Conservation (phyloP, 2,888 invertebrate genomes). For the Nasonovia ribisnigri region DNA sequence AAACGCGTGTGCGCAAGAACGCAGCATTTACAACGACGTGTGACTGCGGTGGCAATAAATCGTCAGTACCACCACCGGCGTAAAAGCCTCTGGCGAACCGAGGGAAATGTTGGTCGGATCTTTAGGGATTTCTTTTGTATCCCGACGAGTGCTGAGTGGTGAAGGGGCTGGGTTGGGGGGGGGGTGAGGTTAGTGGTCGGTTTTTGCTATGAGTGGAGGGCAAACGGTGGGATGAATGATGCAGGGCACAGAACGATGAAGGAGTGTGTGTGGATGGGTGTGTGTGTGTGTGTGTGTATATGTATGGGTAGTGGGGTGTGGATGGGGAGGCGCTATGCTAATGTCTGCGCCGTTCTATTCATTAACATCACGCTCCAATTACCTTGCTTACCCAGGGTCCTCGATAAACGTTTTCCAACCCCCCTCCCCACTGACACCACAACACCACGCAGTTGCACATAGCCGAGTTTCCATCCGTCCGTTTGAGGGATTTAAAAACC, state of each 20-base stretch:
- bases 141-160: not conserved
- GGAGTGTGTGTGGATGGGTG: not conserved
- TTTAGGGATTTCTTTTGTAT: slow-evolving; percentile 57
- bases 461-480: not conserved
- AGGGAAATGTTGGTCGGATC: slow-evolving; percentile 42
- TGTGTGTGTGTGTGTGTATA: too few relatives aligned
- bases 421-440: not conserved
- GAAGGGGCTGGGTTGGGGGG: not conserved
- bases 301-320: too few relatives aligned
- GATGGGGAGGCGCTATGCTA: slow-evolving; percentile 32
- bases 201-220: not conserved
- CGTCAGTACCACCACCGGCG: not conserved
- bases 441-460: not conserved
- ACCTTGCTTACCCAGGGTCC: slow-evolving; percentile 44
- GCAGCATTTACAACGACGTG: not conserved
- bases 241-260: not conserved
- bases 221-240: not conserved
- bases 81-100: slow-evolving; percentile 37
- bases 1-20: not conserved
- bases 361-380: slow-evolving; percentile 62
- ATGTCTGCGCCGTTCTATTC: slow-evolving; percentile 56
- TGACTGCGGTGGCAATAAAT: slow-evolving; percentile 51
- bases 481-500: not conserved
- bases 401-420: slow-evolving; percentile 37
- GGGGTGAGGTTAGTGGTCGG: not conserved